A percentile compares a stretch with the other conserved stretches of the same genome.
These are phyloP conservation scores for Pseudolaguvia tuberculata DNA, from an alignment of 2,113 vertebrate species.

Conservation along the genomic window DNA sequence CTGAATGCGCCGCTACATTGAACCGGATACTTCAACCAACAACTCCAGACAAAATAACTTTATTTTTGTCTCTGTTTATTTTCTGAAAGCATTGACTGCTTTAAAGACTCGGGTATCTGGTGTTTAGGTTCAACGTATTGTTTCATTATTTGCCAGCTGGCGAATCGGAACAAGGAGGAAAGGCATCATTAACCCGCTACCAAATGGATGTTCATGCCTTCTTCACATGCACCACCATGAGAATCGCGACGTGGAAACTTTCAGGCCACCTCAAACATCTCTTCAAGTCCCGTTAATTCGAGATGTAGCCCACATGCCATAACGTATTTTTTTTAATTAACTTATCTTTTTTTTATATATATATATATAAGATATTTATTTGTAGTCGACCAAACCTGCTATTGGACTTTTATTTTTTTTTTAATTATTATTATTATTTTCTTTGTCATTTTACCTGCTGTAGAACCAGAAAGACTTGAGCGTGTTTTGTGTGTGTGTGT, in stretches of 20 bases:
- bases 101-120: neutral
- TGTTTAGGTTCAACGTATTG: neutral
- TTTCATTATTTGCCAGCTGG: conserved; percentile 4
- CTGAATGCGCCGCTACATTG: conserved; percentile 25
- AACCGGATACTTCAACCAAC: neutral
- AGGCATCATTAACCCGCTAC: conserved; percentile 8
- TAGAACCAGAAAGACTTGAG: conserved; percentile 44
- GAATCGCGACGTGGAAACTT: conserved; percentile 32
- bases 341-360: conserved; percentile 50
- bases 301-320: conserved; percentile 62
- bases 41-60: neutral
- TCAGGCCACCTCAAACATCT: conserved; percentile 29
- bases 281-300: conserved; percentile 27
- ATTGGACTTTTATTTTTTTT: conserved; percentile 28
- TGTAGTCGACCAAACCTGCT: conserved; percentile 39
- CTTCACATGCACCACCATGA: conserved; percentile 21
- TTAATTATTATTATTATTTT: no score
- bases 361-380: conserved; percentile 63
- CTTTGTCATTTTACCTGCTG: conserved; percentile 49
- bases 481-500: no score
- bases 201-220: conserved; percentile 42
- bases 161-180: neutral
- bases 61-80: neutral
- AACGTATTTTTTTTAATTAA: conserved; percentile 64
- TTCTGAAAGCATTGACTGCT: neutral